Conservation (phyloP, 2,888 invertebrate genomes). For the Agrotis segetum region DNA sequence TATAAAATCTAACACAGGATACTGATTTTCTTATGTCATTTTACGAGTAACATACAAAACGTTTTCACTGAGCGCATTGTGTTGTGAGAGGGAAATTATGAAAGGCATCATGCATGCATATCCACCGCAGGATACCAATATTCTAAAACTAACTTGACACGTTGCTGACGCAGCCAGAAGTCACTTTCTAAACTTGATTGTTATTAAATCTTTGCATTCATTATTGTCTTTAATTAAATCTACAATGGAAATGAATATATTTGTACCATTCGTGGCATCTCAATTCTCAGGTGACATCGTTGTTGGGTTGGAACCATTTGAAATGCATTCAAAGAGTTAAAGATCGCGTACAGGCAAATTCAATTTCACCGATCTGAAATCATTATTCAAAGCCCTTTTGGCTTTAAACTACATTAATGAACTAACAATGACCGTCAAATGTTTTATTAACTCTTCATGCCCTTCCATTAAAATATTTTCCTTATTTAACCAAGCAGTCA, state of each 20-base stretch:
- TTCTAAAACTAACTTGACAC: constrained; percentile 12
- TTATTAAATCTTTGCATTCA: constrained; percentile 28
- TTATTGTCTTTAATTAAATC: constrained; percentile 19
- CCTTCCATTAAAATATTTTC: constrained; percentile 43
- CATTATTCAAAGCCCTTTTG: neutral
- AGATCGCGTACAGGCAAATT: neutral
- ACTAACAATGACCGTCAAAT: neutral
- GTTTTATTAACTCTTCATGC: constrained; percentile 8
- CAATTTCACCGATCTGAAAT: neutral
- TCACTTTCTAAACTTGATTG: constrained; percentile 41
- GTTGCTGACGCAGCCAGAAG: constrained; percentile 7
- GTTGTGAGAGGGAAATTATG: constrained; percentile 6
- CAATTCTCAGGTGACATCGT: neutral
- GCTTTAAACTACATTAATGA: neutral
- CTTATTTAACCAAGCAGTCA: constrained; percentile 43
- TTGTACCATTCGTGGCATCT: neutral
- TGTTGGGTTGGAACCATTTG: neutral
- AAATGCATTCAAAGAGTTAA: constrained; percentile 9
- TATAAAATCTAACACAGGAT: too few species aligned
- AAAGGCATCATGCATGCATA: constrained; percentile 5
- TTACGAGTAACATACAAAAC: too few species aligned
- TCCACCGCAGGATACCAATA: constrained; percentile 2
- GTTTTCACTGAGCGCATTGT: neutral
- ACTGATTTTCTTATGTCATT: constrained; percentile 7
- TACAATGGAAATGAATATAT: constrained; percentile 23